These are phyloP conservation scores for Microctenopoma steveboyesi DNA, from an alignment of 2,797 vertebrate genomes.

Conservation along the genomic window DNA sequence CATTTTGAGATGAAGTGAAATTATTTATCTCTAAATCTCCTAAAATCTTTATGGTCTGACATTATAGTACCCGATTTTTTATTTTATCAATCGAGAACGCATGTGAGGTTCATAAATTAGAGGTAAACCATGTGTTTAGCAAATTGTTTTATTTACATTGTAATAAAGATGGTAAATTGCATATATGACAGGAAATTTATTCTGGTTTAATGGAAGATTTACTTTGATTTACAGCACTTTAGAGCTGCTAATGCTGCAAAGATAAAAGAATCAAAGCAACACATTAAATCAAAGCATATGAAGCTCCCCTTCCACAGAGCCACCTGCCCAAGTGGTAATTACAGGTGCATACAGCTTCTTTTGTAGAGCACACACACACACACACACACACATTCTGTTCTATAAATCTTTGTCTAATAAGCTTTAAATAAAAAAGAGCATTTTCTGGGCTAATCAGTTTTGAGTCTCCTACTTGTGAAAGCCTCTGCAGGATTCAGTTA, in stretches of 20 bases:
- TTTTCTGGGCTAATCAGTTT: neutral
- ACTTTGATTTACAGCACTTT: neutral
- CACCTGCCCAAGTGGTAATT: slow-evolving; percentile 63
- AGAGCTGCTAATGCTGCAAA: slow-evolving; percentile 16
- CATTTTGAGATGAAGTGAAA: slow-evolving; percentile 9
- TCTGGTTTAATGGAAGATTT: neutral
- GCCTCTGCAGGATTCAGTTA: neutral
- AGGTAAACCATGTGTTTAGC: neutral
- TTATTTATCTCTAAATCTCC: neutral
- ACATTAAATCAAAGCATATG: slow-evolving; percentile 29
- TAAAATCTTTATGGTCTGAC: neutral
- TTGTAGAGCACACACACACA: neutral
- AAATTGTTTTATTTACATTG: neutral
- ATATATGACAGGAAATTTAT: neutral
- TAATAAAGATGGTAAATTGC: neutral
- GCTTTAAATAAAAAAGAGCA: neutral
- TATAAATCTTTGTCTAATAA: slow-evolving; percentile 9
- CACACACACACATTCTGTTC: neutral
- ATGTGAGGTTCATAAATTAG: neutral
- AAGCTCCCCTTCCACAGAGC: slow-evolving; percentile 29
- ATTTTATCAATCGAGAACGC: slow-evolving; percentile 1
- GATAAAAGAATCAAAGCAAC: slow-evolving; percentile 17
- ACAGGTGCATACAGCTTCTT: slow-evolving; percentile 38
- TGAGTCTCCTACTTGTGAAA: neutral
- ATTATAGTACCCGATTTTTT: slow-evolving; percentile 3